phyloP scores from a whole-genome alignment of 2,888 invertebrate genomes.

The Exephanes ischioxanthus region DNA sequence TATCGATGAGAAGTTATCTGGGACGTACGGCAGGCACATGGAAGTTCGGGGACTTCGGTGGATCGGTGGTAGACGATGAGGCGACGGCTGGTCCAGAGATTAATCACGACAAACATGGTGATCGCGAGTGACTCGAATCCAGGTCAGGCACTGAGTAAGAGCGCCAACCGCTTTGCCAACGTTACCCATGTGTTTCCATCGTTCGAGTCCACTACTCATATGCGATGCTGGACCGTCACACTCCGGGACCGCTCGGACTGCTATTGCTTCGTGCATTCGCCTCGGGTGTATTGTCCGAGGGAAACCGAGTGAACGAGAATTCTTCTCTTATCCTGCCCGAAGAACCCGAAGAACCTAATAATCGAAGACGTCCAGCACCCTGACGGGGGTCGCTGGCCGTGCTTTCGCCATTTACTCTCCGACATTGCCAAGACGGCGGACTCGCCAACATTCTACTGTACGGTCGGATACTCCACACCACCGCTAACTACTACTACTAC shows the following conservation, averaged over 20 bases:
- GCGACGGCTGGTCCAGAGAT: too few relatives aligned
- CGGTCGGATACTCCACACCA: not conserved
- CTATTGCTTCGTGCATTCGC: conserved; percentile 6
- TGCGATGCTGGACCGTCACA: not conserved
- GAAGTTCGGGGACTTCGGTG: too few relatives aligned
- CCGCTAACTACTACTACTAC: not conserved
- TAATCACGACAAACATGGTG: too few relatives aligned
- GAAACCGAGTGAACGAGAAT: conserved; percentile 22
- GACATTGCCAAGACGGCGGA: not conserved
- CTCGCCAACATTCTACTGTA: conserved; percentile 18
- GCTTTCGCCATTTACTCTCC: conserved; percentile 43
- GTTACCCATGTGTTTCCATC: not conserved
- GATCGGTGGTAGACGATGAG: too few relatives aligned
- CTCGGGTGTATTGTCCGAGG: conserved; percentile 7
- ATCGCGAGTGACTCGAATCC: not conserved
- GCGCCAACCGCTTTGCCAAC: not conserved
- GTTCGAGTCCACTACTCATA: not conserved
- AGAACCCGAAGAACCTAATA: conserved; percentile 62
- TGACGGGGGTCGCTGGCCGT: conserved; percentile 30
- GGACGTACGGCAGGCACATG: too few relatives aligned
- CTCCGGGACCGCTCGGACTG: not conserved
- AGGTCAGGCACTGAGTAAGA: not conserved
- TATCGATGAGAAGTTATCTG: too few relatives aligned
- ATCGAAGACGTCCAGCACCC: conserved; percentile 60
- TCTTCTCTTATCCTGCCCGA: conserved; percentile 20